Conservation (phyloP, 2,797 vertebrate genomes). For the Myotis pilosus region DNA sequence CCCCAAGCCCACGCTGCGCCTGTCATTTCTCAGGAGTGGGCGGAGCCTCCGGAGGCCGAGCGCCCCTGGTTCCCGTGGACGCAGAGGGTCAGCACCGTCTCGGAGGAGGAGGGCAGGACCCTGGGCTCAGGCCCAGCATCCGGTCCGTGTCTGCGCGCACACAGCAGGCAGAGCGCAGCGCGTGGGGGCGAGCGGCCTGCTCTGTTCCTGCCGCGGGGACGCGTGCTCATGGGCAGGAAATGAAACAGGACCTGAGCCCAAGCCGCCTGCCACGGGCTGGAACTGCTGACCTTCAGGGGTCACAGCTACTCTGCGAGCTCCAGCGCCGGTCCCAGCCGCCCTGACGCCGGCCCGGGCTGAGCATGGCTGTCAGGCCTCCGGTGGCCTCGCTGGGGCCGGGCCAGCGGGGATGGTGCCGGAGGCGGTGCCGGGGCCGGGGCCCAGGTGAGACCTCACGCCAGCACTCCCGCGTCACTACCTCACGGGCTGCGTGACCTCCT, state of each 20-base stretch:
- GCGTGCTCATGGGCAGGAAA: neutral
- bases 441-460: neutral
- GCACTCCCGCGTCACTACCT: neutral
- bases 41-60: fast-evolving
- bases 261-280: no score
- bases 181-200: neutral
- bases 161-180: neutral
- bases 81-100: neutral
- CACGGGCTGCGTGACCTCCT: fast-evolving
- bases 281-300: no score
- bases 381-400: no score
- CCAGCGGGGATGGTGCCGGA: no score
- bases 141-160: neutral
- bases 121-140: neutral
- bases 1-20: fast-evolving
- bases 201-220: neutral
- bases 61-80: neutral
- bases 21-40: fast-evolving
- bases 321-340: no score
- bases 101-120: neutral
- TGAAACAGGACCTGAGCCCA: neutral
- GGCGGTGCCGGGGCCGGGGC: no score
- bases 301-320: no score
- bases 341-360: no score
- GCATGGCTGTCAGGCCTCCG: no score